Percentiles rank a stretch among this genome's conserved stretches.
Evolutionary conservation across 2,888 invertebrate species (phyloP).

Genomic region (Eilema depressum): DNA sequence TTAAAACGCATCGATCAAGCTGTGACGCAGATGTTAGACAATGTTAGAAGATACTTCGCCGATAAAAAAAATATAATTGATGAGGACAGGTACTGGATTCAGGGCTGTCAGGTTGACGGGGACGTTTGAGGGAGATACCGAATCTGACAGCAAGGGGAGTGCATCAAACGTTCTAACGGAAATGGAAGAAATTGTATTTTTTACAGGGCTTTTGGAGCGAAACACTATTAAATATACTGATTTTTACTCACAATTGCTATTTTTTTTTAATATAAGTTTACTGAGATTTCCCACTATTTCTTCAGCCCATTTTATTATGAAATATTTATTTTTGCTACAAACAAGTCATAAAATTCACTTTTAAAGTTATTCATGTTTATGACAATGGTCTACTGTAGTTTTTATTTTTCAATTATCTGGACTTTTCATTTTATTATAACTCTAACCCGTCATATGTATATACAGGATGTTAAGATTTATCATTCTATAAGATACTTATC

Average conservation of each 20-base stretch:
- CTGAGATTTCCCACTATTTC: not conserved
- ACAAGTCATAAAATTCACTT: constrained; percentile 13
- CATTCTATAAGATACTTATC: constrained; percentile 73
- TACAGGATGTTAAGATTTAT: constrained; percentile 73
- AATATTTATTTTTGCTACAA: not conserved
- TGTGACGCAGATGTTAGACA: constrained; percentile 71
- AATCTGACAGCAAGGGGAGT: constrained; percentile 41
- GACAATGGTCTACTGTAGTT: not conserved
- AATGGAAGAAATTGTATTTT: constrained; percentile 21
- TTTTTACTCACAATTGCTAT: not conserved
- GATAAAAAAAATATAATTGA: constrained; percentile 81
- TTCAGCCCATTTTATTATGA: not conserved
- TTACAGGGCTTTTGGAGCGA: not conserved
- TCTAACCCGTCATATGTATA: constrained; percentile 52
- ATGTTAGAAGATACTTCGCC: constrained; percentile 67
- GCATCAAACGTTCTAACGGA: constrained; percentile 23
- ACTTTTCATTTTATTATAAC: constrained; percentile 30
- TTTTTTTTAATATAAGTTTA: not conserved
- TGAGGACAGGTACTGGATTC: constrained; percentile 78
- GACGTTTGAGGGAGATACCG: constrained; percentile 42
- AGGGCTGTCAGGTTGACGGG: constrained; percentile 50
- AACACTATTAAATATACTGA: not conserved
- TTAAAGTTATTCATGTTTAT: not conserved
- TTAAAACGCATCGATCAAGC: constrained; percentile 80
- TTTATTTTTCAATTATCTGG: constrained; percentile 34